Conservation (phyloP, 2,797 vertebrate genomes). For the Meriones psammophilus region DNA sequence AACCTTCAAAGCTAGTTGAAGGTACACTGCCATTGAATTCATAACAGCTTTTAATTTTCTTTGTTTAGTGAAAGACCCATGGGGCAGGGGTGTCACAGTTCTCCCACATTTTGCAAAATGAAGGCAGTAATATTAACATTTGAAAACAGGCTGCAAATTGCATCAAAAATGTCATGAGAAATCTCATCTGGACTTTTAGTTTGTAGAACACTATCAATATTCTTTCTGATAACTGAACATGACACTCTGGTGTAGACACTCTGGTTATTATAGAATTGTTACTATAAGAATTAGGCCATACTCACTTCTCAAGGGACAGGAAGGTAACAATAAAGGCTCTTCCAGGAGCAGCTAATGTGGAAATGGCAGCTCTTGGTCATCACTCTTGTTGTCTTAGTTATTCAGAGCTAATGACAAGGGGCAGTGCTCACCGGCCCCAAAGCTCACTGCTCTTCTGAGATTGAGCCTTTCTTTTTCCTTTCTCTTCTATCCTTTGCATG, state of each 20-base stretch:
- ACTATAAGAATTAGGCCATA: background rate
- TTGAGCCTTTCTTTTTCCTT: background rate
- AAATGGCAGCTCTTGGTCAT: accelerated
- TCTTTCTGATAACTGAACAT: background rate
- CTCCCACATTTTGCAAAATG: background rate
- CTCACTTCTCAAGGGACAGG: background rate
- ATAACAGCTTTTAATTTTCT: background rate
- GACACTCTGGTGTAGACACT: background rate
- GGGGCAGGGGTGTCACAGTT: background rate
- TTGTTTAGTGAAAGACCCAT: background rate
- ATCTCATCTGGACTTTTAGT: background rate
- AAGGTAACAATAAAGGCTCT: background rate
- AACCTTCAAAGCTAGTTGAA: background rate
- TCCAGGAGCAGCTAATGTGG: accelerated
- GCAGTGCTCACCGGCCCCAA: accelerated
- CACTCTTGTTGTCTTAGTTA: background rate
- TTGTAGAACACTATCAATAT: accelerated
- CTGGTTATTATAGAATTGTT: background rate
- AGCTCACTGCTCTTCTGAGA: background rate
- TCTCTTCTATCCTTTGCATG: background rate
- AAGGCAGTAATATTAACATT: background rate
- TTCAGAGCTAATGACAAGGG: background rate
- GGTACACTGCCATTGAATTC: background rate
- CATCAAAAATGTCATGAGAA: background rate
- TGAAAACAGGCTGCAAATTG: background rate